Base-by-base conservation (phyloP, 2,888 invertebrate species). In the Dynastes maya region DNA sequence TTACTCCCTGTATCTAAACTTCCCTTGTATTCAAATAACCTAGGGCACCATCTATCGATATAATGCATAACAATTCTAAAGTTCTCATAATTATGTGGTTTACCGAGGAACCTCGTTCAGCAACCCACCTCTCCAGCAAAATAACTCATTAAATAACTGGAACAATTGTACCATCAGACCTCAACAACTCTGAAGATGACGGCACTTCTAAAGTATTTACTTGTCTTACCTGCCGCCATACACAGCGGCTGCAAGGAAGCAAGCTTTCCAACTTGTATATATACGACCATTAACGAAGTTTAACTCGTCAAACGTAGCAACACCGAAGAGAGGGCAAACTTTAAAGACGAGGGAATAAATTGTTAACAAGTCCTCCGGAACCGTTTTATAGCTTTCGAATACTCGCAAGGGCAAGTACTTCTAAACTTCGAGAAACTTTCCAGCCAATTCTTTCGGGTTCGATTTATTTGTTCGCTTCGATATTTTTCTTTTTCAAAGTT, bases 331-430 rank as follows among this genome's bases (percentile, higher is more conserved):
- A 65, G 5, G 37, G 68, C 68, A 51, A 68, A 51, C 68, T 68
- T 58, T 58, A 22, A 58, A 58, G 55, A 58, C 55, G 55, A 22
- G 22, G 27, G n/a, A 49, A 45, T 29, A 68, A 68, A 68, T 68
- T 68, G 68, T 68, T 68, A 68, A 68, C 68, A 68, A 68, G 68
- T 68, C 68, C 51, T 68, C 13, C 51, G 45, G 29, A 49, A 68
- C 68, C 45, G 11, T 68, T 68, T 68, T 68, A 68, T 51, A 68
- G 68, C 45, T 68, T 49, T 68, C 51, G 45, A 51, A 45, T 45
- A 8, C 55, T 22, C 22, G 55, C 55, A 58, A 45, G 68, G 51
- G 40, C 68, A 68, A 68, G 45, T 51, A 68, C 51, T 40, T 40
- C 22, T 68, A 16, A 68, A 68, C 68, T 68, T 68, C 49, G 8